Base-by-base conservation (phyloP, 1,140 invertebrate species). In the Bombus consobrinus region DNA sequence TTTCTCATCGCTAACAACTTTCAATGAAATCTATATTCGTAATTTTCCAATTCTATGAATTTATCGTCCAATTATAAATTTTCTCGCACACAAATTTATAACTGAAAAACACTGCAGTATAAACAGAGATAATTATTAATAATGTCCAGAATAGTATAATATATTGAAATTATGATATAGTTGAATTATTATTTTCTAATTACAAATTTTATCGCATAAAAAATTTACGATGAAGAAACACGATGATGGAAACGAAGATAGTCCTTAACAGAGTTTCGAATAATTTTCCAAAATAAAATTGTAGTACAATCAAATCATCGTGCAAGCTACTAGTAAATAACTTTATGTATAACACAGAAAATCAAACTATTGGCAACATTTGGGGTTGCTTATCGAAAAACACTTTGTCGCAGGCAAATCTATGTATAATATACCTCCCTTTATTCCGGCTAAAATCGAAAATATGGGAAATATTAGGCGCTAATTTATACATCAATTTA, bases 401-500 rank as follows among this genome's bases (percentile, higher is more conserved):
- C 43, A 43, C 28, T 73, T 34, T 9, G 0, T n/a, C 3, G 1
- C 2, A 9, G 47, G 28, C 9, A 13, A 34, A 64, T 82, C 81
- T 22, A 68, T 76, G 72, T 76, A 53, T 76, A 53, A 83, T 69
- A 43, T n/a, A 68, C 37, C n/a, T n/a, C 3, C 53, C 5, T 66
- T 75, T 66, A 64, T 28, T 32, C 9, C 41, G 15, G 25, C 28
- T n/a, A 47, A 62, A 66, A 66, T n/a, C 22, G 37, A 62, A 77
- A 62, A n/a, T n/a, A 37, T 10, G 22, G 22, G n/a, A 39, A 28
- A 13, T 74, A 80, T 76, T 74, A 62, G 66, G 47, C 76, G 62
- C 62, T 86, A 84, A 84, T 83, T 83, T 77, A 83, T 79, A 69
- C 83, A 64, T 80, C 57, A 85, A 85, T 85, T 80, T 72, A 80